These are phyloP conservation scores for Macquaria ambigua DNA, from an alignment of 2,113 vertebrate species.

Conservation along the genomic window DNA sequence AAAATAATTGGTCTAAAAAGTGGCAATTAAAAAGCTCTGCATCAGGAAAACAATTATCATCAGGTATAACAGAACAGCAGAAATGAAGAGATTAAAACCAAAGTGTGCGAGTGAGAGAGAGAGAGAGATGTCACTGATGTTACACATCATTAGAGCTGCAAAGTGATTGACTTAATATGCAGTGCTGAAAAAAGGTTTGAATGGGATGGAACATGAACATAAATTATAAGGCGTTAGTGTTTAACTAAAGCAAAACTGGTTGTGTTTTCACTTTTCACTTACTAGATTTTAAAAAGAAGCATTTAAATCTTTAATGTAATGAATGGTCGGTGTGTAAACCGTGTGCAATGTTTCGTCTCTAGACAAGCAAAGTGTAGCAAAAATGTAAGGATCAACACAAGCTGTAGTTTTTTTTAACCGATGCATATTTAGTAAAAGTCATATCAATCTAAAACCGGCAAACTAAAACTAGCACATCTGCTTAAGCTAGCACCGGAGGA, in stretches of 20 bases:
- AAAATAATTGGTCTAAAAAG: conserved; percentile 21
- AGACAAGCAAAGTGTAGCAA: neutral
- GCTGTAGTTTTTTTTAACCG: neutral
- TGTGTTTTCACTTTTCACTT: neutral
- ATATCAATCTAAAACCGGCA: conserved; percentile 49
- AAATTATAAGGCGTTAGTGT: conserved; percentile 26
- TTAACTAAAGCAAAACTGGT: conserved; percentile 31
- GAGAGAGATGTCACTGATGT: conserved; percentile 49
- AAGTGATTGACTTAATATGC: conserved; percentile 24
- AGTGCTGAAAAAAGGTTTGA: conserved; percentile 11
- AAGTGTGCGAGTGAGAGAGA: conserved; percentile 6
- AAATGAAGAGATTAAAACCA: conserved; percentile 44
- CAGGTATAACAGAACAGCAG: conserved; percentile 34
- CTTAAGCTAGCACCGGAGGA: conserved; percentile 37
- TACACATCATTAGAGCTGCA: conserved; percentile 54
- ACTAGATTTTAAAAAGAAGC: neutral
- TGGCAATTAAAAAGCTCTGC: neutral
- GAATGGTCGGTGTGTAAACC: neutral
- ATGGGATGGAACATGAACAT: conserved; percentile 13
- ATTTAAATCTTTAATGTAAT: neutral
- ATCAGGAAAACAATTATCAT: conserved; percentile 18
- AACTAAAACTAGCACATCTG: conserved; percentile 51
- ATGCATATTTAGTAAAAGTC: conserved; percentile 22
- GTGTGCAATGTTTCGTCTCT: neutral
- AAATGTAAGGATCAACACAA: neutral